phyloP scores from a whole-genome alignment of 2,113 vertebrate genomes.

The Gymnogyps californianus region DNA sequence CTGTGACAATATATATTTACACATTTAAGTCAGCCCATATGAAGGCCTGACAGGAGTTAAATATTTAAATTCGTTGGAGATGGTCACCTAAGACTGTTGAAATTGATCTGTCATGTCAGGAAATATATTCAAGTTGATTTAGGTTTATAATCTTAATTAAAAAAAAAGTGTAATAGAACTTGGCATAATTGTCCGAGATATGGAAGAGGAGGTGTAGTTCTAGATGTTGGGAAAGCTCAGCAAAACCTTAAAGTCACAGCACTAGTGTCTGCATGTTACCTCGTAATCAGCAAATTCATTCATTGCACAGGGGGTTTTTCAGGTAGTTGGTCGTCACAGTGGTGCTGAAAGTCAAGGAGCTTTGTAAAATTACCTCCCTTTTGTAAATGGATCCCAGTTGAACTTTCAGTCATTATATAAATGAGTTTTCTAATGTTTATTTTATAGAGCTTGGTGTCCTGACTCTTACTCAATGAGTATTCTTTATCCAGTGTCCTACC shows the following conservation, averaged over 20 bases:
- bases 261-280: neutral
- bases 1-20: neutral
- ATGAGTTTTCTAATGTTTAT: neutral
- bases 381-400: neutral
- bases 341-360: neutral
- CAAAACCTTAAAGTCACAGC: neutral
- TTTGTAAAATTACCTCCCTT: neutral
- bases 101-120: rapidly evolving
- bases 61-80: neutral
- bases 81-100: neutral
- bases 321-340: rapidly evolving
- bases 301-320: neutral
- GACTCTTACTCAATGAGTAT: neutral
- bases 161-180: neutral
- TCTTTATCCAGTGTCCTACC: neutral
- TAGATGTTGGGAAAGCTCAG: neutral
- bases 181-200: neutral
- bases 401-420: neutral
- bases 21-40: neutral
- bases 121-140: neutral
- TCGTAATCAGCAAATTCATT: neutral
- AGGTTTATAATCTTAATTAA: neutral
- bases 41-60: neutral
- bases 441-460: neutral
- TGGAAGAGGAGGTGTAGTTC: neutral